Base-by-base conservation (phyloP, 2,113 vertebrate species). In the Solea solea region DNA sequence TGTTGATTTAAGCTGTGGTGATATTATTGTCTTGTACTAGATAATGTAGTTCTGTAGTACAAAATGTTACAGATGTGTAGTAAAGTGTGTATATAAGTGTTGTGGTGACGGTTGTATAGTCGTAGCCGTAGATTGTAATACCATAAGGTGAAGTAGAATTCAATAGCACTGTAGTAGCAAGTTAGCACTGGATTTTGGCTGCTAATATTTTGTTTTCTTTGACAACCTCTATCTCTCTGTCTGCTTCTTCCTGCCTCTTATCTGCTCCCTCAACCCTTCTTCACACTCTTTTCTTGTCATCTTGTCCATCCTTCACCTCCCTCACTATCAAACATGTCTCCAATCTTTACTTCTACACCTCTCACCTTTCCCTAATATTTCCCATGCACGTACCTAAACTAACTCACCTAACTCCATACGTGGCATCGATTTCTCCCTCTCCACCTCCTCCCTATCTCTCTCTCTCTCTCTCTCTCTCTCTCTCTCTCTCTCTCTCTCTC, bases 401-500 rank as follows among this genome's bases (percentile, higher is more conserved):
- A 42, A 72, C 52, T 11, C 5, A 34, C 14, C 25, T 27, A 16
- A 21, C 62, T 42, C n/a, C 55, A 16, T 7, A 41, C 12, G 9
- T 7, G 49, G 6, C 21, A 14, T 64, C 8, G 0, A 39, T 16
- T 14, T 48, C 7, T 5, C 28, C 39, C 16, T 28, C 7, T 8
- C 40, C 46, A 41, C 72, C 11, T 34, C 12, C 57, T 9, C 21
- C 9, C 28, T 49, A 4, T 0, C n/a, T 0, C 60, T 60, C 58
- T 66, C 51, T 75, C 70, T 69, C 94, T 95, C 78, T 44, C 28
- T 53, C 8, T 0, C n/a, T 0, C 60, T 59, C 58, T 64, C 51
- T 75, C 70, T 66, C 94, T 94, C 78, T 91, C 27, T 34, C 16
- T 39, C 7, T 9, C 42, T 40, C 40, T 68, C 10, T 46, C 44